Evolutionary conservation across 2,888 invertebrate species (phyloP).

Genomic region (Ptilodon capucinus): DNA sequence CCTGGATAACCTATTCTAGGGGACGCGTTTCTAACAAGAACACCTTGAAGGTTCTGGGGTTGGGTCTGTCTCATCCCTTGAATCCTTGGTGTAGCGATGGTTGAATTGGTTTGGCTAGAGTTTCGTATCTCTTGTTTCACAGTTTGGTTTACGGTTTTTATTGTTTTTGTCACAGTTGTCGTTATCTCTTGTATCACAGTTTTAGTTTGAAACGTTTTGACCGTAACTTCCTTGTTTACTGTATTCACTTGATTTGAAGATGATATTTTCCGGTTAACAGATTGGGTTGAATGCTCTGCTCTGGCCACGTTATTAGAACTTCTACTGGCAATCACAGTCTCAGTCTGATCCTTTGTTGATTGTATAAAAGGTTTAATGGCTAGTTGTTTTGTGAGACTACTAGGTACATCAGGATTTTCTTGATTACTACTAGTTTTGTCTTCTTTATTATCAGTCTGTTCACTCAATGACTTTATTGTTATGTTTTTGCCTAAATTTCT

Average conservation of each 20-base stretch:
- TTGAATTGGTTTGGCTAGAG: constrained; percentile 38
- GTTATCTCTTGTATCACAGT: constrained; percentile 76
- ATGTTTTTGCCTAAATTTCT: constrained; percentile 58
- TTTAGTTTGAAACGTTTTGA: constrained; percentile 71
- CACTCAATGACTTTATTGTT: constrained; percentile 43
- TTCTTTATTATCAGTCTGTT: constrained; percentile 17
- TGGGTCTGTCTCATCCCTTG: constrained; percentile 43
- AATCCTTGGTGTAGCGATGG: constrained; percentile 44
- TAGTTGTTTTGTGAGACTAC: constrained; percentile 40
- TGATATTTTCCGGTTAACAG: constrained; percentile 42
- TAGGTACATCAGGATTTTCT: constrained; percentile 24
- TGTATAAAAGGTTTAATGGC: constrained; percentile 45
- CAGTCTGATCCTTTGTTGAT: constrained; percentile 25
- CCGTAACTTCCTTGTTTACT: constrained; percentile 66
- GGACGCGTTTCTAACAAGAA: constrained; percentile 51
- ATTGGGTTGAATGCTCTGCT: constrained; percentile 30
- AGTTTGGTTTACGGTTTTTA: constrained; percentile 71
- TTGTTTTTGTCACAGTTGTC: constrained; percentile 76
- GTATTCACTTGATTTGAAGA: constrained; percentile 52
- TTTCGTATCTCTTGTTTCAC: constrained; percentile 62
- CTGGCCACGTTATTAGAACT: constrained; percentile 17
- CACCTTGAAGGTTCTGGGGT: constrained; percentile 50
- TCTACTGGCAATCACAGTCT: constrained; percentile 23
- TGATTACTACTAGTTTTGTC: constrained; percentile 17
- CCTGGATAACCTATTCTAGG: constrained; percentile 46